Evolutionary conservation across 2,888 invertebrate species (phyloP), one percentile per base, ranked within the genome.

Genomic region (Kryphioiulus occultus): DNA sequence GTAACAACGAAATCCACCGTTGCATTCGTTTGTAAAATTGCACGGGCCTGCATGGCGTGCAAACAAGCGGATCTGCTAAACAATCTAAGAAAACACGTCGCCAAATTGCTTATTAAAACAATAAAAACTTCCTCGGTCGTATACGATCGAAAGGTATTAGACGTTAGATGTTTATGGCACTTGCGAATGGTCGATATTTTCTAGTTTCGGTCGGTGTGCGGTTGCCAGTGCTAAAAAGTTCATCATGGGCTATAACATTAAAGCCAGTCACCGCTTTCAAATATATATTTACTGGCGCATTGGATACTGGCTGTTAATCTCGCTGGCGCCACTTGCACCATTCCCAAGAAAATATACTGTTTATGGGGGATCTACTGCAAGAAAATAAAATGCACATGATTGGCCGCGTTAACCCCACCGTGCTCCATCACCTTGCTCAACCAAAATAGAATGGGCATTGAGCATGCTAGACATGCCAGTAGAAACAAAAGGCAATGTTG

Each of bases 81-180:
- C 68, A 68, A 68, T 68, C 68, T 68, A 68, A 68, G 68, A 68
- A 68, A 68, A 68, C 68, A 68, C 68, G 68, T 68, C 26, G 26
- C 68, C 26, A 26, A 68, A 68, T 26, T 68, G 68, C 68, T 68
- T 68, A 68, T 68, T 68, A 68, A 68, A 68, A 68, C 68, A 68
- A 68, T 68, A 68, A 68, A 68, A 68, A 68, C 68, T 68, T 26
- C 26, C 12, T n/a, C 22, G 68, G 68, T 12, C 22, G 26, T 68
- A 68, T 68, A 68, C 68, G 68, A 68, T 68, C 68, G 68, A 68
- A 68, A 68, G 68, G 68, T 68, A 68, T 68, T 68, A 68, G n/a
- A 26, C 26, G 26, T 10, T 68, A 22, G 26, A 68, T 26, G 68
- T 68, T 68, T 68, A 68, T 68, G 26, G 26, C 68, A 22, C 68